phyloP scores from a whole-genome alignment of 2,888 invertebrate species.

The Drosophila lutescens region DNA sequence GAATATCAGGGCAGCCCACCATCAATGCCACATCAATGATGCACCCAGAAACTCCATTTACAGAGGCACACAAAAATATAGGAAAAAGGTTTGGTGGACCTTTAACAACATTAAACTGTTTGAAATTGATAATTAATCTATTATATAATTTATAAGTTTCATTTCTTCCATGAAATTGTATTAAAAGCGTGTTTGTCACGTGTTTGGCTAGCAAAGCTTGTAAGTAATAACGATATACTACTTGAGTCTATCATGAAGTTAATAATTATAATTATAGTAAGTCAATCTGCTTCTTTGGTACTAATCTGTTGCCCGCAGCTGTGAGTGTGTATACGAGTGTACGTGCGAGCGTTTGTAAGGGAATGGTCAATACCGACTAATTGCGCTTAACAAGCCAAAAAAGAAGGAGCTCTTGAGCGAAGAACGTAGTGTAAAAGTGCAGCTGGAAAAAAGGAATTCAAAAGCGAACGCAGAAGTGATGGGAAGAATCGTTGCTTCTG shows the following conservation, averaged over 20 bases:
- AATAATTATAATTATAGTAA: not conserved
- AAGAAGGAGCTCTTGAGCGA: slow-evolving; percentile 12
- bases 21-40: slow-evolving; percentile 13
- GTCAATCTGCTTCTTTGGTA: not conserved
- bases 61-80: not conserved
- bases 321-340: slow-evolving; percentile 7
- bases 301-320: not conserved
- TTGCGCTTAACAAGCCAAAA: slow-evolving; percentile 65
- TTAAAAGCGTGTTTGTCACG: no score
- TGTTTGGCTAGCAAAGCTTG: no score
- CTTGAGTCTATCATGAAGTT: not conserved
- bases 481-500: slow-evolving; percentile 23
- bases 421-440: slow-evolving; percentile 32
- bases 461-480: slow-evolving; percentile 11
- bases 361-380: slow-evolving; percentile 62
- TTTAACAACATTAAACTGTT: no score
- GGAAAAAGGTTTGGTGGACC: no score
- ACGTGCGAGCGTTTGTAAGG: slow-evolving; percentile 24
- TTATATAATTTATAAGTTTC: no score
- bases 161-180: no score
- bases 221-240: not conserved
- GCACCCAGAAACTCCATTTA: not conserved
- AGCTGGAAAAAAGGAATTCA: slow-evolving; percentile 18
- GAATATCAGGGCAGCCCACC: slow-evolving; percentile 11
- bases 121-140: no score